phyloP scores from a whole-genome alignment of 2,113 vertebrate species.

The Oncorhynchus nerka region DNA sequence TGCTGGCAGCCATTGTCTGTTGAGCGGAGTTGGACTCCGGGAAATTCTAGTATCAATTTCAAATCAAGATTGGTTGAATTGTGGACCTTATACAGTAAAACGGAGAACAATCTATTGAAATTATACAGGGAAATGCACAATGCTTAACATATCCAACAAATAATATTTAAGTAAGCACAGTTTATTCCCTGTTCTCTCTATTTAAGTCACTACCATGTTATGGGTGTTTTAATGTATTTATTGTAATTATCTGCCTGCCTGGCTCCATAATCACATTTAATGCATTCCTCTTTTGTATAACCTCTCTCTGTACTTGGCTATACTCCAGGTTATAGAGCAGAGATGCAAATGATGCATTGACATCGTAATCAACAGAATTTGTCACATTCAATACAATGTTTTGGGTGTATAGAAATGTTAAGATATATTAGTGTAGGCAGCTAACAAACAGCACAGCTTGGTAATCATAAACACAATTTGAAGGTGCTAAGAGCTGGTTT shows the following conservation, averaged over 20 bases:
- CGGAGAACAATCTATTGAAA: background rate
- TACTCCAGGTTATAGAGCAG: background rate
- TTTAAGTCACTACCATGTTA: too few species aligned
- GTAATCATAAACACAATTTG: too few species aligned
- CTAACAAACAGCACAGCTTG: too few species aligned
- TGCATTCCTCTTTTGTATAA: background rate
- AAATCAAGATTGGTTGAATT: slow-evolving; percentile 2
- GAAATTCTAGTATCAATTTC: slow-evolving; percentile 8
- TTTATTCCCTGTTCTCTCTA: background rate
- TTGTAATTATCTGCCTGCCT: background rate
- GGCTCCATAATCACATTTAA: background rate
- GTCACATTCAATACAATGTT: too few species aligned
- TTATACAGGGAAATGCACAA: background rate
- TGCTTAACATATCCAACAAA: background rate
- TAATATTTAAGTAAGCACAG: too few species aligned
- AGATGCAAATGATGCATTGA: background rate
- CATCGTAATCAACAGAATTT: too few species aligned
- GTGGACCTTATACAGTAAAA: background rate
- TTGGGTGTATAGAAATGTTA: too few species aligned
- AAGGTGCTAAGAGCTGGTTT: background rate
- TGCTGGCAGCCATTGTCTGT: slow-evolving; percentile 20
- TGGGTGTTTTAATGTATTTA: too few species aligned
- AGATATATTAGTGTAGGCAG: too few species aligned
- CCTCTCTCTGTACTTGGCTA: background rate
- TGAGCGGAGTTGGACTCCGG: slow-evolving; percentile 6